A percentile compares a stretch with the other conserved stretches of the same genome.
Evolutionary conservation across 2,888 invertebrate genomes (phyloP).

Genomic region (Lysandra bellargus): DNA sequence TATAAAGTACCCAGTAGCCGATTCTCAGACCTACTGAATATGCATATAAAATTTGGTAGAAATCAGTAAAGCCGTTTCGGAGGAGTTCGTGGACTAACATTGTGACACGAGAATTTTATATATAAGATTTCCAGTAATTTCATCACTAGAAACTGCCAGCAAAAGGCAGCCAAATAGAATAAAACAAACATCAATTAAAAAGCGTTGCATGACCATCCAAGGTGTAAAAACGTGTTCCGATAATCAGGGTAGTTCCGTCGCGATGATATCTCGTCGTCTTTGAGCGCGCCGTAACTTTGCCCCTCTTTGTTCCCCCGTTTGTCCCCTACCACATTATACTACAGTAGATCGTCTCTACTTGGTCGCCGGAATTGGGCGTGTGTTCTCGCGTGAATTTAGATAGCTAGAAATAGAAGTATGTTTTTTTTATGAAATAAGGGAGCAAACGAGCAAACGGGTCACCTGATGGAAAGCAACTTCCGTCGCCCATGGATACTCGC

Average conservation of each 20-base stretch:
- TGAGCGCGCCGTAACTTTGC: constrained; percentile 65
- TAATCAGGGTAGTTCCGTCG: constrained; percentile 53
- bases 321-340: constrained; percentile 41
- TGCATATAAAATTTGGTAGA: no score
- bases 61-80: no score
- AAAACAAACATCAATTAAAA: constrained; percentile 15
- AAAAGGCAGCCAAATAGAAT: constrained; percentile 38
- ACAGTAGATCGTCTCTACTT: background rate
- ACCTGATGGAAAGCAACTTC: no score
- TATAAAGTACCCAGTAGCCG: no score
- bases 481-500: no score
- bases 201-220: constrained; percentile 8
- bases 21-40: no score
- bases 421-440: no score
- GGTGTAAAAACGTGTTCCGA: constrained; percentile 38
- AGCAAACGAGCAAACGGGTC: no score
- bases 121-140: background rate
- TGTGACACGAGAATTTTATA: no score
- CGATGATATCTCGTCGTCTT: constrained; percentile 69
- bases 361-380: background rate
- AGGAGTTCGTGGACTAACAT: no score
- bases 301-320: constrained; percentile 36
- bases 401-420: no score
- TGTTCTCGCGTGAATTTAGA: no score
- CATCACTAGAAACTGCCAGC: background rate